Conservation (phyloP, 2,888 invertebrate genomes). For the Drosophila putrida region DNA sequence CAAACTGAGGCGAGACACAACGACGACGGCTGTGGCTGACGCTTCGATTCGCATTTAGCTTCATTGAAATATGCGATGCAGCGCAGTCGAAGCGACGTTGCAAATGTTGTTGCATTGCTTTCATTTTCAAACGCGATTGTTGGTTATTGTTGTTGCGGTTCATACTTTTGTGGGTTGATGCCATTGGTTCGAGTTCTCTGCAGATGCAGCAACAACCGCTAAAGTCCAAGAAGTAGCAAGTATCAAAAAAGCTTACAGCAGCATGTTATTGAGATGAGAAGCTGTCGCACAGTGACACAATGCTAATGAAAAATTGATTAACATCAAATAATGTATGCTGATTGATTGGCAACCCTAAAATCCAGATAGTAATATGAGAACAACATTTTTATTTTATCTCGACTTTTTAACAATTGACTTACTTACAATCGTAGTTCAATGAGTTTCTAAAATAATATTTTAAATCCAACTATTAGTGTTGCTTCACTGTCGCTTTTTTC, state of each 20-base stretch:
- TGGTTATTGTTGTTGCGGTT: constrained; percentile 66
- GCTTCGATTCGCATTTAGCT: constrained; percentile 70
- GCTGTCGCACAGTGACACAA: constrained; percentile 34
- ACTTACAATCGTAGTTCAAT: too few relatives aligned
- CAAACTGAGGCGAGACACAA: constrained; percentile 1
- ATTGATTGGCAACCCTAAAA: too few relatives aligned
- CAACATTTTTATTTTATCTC: too few relatives aligned
- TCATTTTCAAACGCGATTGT: constrained; percentile 46
- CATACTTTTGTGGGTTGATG: constrained; percentile 68
- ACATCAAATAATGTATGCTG: too few relatives aligned
- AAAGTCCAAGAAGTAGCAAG: constrained; percentile 58
- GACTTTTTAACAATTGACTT: too few relatives aligned
- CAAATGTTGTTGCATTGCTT: constrained; percentile 59
- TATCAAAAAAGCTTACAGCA: constrained; percentile 58
- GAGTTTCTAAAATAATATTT: too few relatives aligned
- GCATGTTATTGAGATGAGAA: constrained; percentile 29
- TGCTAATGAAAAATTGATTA: too few relatives aligned
- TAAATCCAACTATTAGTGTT: too few relatives aligned
- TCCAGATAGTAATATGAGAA: too few relatives aligned
- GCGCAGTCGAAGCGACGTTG: constrained; percentile 38
- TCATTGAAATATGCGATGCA: constrained; percentile 56
- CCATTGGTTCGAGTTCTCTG: constrained; percentile 66
- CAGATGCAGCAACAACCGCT: constrained; percentile 41
- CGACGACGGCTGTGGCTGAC: constrained; percentile 13
- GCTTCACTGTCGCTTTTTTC: too few relatives aligned